Percentiles rank a stretch among this genome's conserved stretches.
Evolutionary conservation across 2,797 vertebrate species (phyloP).

Genomic region (Apogon talboti): DNA sequence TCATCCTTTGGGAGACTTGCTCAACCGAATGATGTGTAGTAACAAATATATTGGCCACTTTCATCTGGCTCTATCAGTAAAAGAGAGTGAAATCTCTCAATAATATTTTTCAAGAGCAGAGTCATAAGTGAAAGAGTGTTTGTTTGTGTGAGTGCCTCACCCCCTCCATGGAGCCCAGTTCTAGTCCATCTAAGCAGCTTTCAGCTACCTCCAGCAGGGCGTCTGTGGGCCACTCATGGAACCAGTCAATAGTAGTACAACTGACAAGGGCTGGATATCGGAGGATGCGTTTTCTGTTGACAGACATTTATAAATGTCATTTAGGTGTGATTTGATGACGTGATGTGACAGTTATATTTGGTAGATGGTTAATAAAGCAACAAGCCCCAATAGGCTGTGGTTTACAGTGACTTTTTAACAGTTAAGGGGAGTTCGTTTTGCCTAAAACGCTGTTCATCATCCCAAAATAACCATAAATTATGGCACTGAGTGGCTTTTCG

Average conservation of each 20-base stretch:
- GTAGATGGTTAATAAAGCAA: background rate
- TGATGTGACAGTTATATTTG: background rate
- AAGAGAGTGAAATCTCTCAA: background rate
- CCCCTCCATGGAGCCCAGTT: conserved; percentile 82
- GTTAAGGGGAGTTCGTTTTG: too few species aligned
- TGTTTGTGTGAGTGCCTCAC: conserved; percentile 71
- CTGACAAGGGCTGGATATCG: conserved; percentile 92
- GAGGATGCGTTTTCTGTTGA: conserved; percentile 85
- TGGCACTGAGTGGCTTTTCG: too few species aligned
- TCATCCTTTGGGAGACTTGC: conserved; percentile 87
- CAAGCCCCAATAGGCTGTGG: too few species aligned
- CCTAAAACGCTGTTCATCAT: too few species aligned
- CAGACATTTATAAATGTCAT: conserved; percentile 2
- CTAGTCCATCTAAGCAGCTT: conserved; percentile 85
- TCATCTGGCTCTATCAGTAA: conserved; percentile 83
- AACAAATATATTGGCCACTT: conserved; percentile 89
- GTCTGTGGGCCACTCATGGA: conserved; percentile 91
- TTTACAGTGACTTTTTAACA: too few species aligned
- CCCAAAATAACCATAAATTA: too few species aligned
- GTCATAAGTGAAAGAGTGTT: background rate
- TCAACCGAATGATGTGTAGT: conserved; percentile 91
- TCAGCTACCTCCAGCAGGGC: conserved; percentile 92
- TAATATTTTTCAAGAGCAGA: background rate
- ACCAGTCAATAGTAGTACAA: conserved; percentile 94
- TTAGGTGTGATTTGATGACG: background rate